A percentile compares a stretch with the other conserved stretches of the same genome.
Evolutionary conservation across 2,888 invertebrate genomes (phyloP).

Genomic region (Coelopa pilipes): DNA sequence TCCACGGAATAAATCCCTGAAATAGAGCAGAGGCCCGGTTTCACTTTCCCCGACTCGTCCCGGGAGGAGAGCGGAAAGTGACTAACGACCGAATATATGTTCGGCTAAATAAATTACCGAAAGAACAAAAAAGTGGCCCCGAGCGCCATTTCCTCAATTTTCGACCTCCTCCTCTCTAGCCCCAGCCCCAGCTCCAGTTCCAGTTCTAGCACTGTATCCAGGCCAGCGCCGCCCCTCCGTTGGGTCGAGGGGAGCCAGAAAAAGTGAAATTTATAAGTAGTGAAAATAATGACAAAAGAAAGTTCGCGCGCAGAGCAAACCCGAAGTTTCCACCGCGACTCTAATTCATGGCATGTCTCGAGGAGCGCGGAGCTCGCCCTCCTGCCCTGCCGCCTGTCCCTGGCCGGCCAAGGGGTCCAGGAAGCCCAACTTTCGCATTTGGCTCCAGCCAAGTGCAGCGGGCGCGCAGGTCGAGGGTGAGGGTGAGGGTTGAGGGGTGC

Average conservation of each 20-base stretch:
- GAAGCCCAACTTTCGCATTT: constrained; percentile 5
- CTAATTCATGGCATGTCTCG: constrained; percentile 12
- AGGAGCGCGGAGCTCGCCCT: not conserved
- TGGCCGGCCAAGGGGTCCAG: too few relatives aligned
- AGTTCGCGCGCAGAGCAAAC: constrained; percentile 25
- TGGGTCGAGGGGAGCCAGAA: not conserved
- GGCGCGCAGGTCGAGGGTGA: not conserved
- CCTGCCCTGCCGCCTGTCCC: not conserved
- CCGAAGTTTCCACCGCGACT: constrained; percentile 28
- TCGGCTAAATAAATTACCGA: constrained; percentile 31
- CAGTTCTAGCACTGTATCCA: constrained; percentile 3
- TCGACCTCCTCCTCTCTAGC: not conserved
- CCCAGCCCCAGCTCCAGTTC: not conserved
- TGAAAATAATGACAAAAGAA: constrained; percentile 35
- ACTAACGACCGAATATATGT: constrained; percentile 32
- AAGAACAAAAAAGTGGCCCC: constrained; percentile 17
- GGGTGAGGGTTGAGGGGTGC: too few relatives aligned
- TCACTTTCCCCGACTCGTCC: too few relatives aligned
- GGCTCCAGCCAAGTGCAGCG: not conserved
- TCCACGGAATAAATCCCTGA: too few relatives aligned
- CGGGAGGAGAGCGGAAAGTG: constrained; percentile 18
- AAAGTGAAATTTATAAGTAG: constrained; percentile 31
- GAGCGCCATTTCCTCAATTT: not conserved
- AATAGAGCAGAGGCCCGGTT: too few relatives aligned
- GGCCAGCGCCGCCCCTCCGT: not conserved